phyloP scores from a whole-genome alignment of 2,888 invertebrate genomes.

The Caenorhabditis drosophilae region DNA sequence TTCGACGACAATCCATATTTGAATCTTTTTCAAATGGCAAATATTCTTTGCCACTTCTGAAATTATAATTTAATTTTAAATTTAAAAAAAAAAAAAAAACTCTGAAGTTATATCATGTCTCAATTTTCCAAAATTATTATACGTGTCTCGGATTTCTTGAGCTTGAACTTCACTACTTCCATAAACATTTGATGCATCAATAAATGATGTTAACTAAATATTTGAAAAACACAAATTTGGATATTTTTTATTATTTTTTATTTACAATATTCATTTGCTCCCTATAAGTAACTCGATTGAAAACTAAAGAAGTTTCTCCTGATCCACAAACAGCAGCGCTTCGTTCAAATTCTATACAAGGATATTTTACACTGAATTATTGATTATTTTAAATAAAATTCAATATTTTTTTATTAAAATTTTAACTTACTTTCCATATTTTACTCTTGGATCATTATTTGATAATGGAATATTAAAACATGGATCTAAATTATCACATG shows the following conservation, averaged over 20 bases:
- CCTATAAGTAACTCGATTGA: slow-evolving; percentile 82
- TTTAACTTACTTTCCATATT: slow-evolving; percentile 36
- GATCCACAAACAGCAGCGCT: slow-evolving; percentile 97
- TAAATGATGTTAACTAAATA: slow-evolving; percentile 84
- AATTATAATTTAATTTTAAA: slow-evolving; percentile 1
- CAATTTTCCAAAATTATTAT: slow-evolving; percentile 61
- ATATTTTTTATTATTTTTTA: too few species aligned
- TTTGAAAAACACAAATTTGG: too few species aligned
- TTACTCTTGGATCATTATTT: slow-evolving; percentile 82
- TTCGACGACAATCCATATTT: slow-evolving; percentile 80
- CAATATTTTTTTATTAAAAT: background rate
- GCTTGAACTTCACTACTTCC: slow-evolving; percentile 80
- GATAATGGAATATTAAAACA: slow-evolving; percentile 98
- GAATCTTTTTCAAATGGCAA: slow-evolving; percentile 85
- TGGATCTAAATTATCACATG: slow-evolving; percentile 90
- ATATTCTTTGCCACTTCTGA: slow-evolving; percentile 77
- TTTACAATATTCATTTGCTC: slow-evolving; percentile 78
- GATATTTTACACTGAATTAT: slow-evolving; percentile 73
- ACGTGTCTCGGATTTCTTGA: slow-evolving; percentile 64
- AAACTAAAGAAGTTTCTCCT: slow-evolving; percentile 90
- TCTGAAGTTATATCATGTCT: slow-evolving; percentile 45
- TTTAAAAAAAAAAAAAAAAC: slow-evolving; percentile 1
- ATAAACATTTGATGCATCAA: slow-evolving; percentile 96
- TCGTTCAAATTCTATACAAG: slow-evolving; percentile 91
- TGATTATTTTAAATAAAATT: background rate